These are phyloP conservation scores for Scomber japonicus DNA, from an alignment of 2,113 vertebrate species.

Conservation along the genomic window DNA sequence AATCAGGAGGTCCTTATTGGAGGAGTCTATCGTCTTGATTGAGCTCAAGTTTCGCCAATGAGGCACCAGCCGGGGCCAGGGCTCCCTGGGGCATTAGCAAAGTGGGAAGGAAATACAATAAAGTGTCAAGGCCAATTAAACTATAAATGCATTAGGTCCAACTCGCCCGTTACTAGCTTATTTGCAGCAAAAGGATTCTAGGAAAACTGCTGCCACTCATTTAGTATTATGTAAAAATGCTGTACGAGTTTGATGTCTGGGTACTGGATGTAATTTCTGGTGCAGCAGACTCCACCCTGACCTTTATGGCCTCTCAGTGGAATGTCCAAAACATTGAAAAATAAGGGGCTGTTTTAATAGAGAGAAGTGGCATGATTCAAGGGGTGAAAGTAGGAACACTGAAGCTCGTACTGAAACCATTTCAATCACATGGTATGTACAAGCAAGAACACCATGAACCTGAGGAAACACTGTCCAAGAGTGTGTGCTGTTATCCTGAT, in stretches of 20 bases:
- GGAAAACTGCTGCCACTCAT: constrained; percentile 33
- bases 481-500: too few relatives aligned
- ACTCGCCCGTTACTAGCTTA: constrained; percentile 29
- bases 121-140: constrained; percentile 78
- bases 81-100: constrained; percentile 64
- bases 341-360: constrained; percentile 45
- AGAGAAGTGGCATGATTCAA: constrained; percentile 12
- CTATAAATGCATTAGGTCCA: constrained; percentile 68
- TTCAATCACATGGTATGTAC: too few relatives aligned
- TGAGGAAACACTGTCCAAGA: too few relatives aligned
- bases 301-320: constrained; percentile 37
- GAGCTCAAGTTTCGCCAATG: constrained; percentile 83
- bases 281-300: constrained; percentile 25
- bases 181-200: constrained; percentile 47
- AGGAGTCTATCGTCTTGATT: constrained; percentile 71
- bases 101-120: constrained; percentile 80
- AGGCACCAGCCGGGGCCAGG: constrained; percentile 68
- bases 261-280: constrained; percentile 29
- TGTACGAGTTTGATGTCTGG: constrained; percentile 8
- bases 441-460: too few relatives aligned
- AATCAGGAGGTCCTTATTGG: constrained; percentile 75
- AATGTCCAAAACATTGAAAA: constrained; percentile 12
- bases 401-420: too few relatives aligned
- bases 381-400: too few relatives aligned
- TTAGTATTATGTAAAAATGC: constrained; percentile 57